Percentiles rank a stretch among this genome's conserved stretches.
phyloP scores from a whole-genome alignment of 2,113 vertebrate genomes.

The Epinephelus moara region DNA sequence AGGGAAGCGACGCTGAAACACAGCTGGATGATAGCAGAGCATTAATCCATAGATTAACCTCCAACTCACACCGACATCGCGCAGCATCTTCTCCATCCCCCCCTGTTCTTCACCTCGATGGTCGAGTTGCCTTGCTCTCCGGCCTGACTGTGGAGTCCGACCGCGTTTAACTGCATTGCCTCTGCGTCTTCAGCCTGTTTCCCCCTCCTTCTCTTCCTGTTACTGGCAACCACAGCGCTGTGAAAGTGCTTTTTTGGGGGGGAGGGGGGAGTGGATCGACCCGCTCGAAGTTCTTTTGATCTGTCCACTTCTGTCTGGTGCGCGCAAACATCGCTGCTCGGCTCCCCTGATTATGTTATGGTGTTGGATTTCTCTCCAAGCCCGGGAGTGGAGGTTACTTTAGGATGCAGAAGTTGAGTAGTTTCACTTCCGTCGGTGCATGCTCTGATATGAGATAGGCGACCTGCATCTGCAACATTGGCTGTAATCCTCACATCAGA shows the following conservation, averaged over 20 bases:
- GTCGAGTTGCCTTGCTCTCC: conserved; percentile 41
- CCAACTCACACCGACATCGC: not conserved
- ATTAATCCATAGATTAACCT: conserved; percentile 14
- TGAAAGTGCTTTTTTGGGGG: conserved; percentile 44
- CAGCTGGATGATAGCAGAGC: conserved; percentile 17
- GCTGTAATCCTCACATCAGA: conserved; percentile 31
- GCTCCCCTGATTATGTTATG: conserved; percentile 12
- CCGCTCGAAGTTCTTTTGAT: conserved; percentile 45
- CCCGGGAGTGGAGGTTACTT: conserved; percentile 57
- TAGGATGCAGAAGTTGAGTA: conserved; percentile 72
- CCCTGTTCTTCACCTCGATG: conserved; percentile 8
- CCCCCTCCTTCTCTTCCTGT: conserved; percentile 46
- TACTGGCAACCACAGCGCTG: conserved; percentile 40
- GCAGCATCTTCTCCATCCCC: not conserved
- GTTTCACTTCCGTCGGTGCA: conserved; percentile 47
- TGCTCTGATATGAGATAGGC: conserved; percentile 60
- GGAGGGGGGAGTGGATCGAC: conserved; percentile 31
- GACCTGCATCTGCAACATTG: conserved; percentile 64
- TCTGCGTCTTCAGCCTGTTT: conserved; percentile 59
- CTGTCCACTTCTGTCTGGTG: not conserved
- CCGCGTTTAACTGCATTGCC: conserved; percentile 67
- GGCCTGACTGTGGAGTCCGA: conserved; percentile 56
- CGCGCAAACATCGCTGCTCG: conserved; percentile 1
- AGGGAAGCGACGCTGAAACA: conserved; percentile 43
- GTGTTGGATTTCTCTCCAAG: conserved; percentile 31